Evolutionary conservation across 2,113 vertebrate species (phyloP).

Genomic region (Periophthalmodon schlosseri): DNA sequence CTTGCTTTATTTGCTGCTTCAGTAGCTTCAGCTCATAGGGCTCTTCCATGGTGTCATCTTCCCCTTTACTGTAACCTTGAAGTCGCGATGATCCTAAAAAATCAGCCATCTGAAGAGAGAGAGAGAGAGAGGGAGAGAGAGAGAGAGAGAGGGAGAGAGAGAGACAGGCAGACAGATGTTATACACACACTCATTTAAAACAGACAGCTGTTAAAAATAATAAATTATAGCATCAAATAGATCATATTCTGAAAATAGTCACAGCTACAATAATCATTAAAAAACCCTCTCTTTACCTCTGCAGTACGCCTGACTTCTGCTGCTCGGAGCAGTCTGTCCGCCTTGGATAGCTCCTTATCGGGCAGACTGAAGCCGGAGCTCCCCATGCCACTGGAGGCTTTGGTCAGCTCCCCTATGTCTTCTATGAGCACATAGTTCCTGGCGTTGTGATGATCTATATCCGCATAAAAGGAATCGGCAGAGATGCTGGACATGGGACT

Average conservation of each 20-base stretch:
- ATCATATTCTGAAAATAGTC: not conserved
- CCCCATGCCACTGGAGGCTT: conserved; percentile 83
- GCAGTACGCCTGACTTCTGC: conserved; percentile 87
- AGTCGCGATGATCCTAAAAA: conserved; percentile 83
- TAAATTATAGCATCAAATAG: not conserved
- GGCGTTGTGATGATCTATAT: conserved; percentile 91
- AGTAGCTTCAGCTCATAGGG: conserved; percentile 96
- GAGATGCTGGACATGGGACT: conserved; percentile 98
- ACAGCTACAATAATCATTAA: not conserved
- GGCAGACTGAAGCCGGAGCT: conserved; percentile 88
- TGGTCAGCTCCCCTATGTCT: conserved; percentile 95
- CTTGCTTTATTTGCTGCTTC: conserved; percentile 98
- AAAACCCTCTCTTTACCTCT: conserved; percentile 79
- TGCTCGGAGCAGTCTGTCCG: conserved; percentile 88
- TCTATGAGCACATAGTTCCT: conserved; percentile 96
- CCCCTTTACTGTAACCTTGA: conserved; percentile 91
- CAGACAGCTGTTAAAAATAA: not conserved
- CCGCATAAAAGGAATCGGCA: conserved; percentile 95
- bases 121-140: conserved; percentile 2
- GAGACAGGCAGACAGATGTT: not conserved
- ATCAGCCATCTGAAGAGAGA: conserved; percentile 76
- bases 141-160: not conserved
- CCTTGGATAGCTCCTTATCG: conserved; percentile 93
- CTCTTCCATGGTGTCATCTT: conserved; percentile 97
- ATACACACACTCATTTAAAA: not conserved